These are phyloP conservation scores for Protonemura montana DNA, from an alignment of 2,888 invertebrate species.

Conservation along the genomic window DNA sequence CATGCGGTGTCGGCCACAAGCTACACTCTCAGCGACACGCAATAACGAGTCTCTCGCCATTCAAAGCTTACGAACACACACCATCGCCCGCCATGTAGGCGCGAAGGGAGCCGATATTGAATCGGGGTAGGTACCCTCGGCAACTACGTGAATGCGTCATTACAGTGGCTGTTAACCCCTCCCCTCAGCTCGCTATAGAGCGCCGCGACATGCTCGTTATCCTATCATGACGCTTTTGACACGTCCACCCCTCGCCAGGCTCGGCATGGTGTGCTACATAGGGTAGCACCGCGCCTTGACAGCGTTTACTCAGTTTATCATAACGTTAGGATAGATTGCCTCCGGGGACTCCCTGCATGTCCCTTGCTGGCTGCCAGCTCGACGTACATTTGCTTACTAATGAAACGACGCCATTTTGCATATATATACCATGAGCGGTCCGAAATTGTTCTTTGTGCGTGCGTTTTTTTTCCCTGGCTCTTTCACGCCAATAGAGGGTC, in stretches of 20 bases:
- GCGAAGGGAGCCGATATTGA: background rate
- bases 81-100: background rate
- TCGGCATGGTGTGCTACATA: conserved; percentile 19
- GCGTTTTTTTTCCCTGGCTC: background rate
- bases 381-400: background rate
- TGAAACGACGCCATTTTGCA: conserved; percentile 37
- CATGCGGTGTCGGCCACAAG: background rate
- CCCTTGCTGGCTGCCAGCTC: background rate
- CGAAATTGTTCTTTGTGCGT: background rate
- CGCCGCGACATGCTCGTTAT: conserved; percentile 32
- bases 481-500: background rate
- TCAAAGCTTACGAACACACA: background rate
- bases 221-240: conserved; percentile 41
- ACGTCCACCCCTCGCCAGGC: conserved; percentile 22
- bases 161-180: conserved; percentile 45
- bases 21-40: background rate
- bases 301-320: conserved; percentile 35
- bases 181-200: conserved; percentile 2
- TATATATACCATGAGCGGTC: too few species aligned
- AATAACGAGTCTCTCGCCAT: background rate
- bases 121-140: background rate
- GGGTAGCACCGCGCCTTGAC: conserved; percentile 9
- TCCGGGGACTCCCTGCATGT: background rate
- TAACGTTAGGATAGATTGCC: conserved; percentile 33
- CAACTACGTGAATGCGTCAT: conserved; percentile 43